Percentiles rank a stretch among this genome's conserved stretches.
phyloP scores from a whole-genome alignment of 2,797 vertebrate genomes.

The Choloepus didactylus region DNA sequence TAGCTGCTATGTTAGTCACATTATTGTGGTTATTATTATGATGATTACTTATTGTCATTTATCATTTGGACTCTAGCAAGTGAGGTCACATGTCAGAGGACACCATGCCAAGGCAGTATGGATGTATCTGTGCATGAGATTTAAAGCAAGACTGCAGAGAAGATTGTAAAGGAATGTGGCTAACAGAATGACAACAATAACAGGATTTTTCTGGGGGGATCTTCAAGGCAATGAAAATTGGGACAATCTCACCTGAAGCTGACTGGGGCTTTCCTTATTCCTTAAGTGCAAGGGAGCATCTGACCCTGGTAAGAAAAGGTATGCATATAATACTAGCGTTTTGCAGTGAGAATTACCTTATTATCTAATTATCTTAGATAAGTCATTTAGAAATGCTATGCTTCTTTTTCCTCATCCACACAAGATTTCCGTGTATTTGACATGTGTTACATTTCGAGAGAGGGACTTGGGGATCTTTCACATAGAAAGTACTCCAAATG shows the following conservation, averaged over 20 bases:
- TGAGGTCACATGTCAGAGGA: not conserved
- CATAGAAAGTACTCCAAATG: not conserved
- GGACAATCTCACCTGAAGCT: not conserved
- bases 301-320: not conserved
- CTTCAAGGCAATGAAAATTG: not conserved
- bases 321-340: not conserved
- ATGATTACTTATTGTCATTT: not conserved
- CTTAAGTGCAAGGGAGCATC: not conserved
- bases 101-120: not conserved
- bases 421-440: not conserved
- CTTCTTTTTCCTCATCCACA: not conserved
- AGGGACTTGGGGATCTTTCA: not conserved
- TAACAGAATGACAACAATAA: not conserved
- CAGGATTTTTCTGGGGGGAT: not conserved
- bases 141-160: not conserved
- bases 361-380: not conserved
- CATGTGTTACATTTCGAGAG: not conserved
- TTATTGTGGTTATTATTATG: not conserved
- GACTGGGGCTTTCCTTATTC: not conserved
- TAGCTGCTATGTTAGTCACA: not conserved
- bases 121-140: not conserved
- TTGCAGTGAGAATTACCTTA: not conserved
- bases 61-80: not conserved
- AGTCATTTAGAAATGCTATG: not conserved
- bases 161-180: not conserved